phyloP scores from a whole-genome alignment of 2,797 vertebrate species.

The Anisognathus igniventris region DNA sequence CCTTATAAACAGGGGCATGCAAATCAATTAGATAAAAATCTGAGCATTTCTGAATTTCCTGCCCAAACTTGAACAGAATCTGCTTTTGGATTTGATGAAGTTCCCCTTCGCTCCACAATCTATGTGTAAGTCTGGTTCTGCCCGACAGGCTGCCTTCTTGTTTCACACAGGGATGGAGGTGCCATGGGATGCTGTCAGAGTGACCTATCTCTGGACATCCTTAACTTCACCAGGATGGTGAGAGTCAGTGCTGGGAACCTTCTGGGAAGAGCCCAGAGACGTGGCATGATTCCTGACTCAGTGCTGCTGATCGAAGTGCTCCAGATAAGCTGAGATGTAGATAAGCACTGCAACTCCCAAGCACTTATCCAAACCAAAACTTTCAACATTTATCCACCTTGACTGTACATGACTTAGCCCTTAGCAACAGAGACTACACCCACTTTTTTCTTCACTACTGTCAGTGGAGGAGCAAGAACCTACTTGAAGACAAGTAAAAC shows the following conservation, averaged over 20 bases:
- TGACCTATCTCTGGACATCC: neutral
- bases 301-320: conserved; percentile 22
- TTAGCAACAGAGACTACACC: conserved; percentile 45
- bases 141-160: neutral
- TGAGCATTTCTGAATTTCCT: conserved; percentile 42
- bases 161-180: neutral
- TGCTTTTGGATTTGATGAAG: conserved; percentile 25
- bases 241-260: neutral
- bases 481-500: conserved; percentile 51
- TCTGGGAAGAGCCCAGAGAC: neutral
- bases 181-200: neutral
- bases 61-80: conserved; percentile 45
- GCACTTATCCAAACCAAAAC: conserved; percentile 37
- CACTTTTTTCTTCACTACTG: conserved; percentile 23
- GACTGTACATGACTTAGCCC: conserved; percentile 56
- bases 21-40: conserved; percentile 65
- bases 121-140: neutral
- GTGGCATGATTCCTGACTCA: neutral
- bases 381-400: conserved; percentile 47
- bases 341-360: neutral
- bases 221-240: neutral
- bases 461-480: conserved; percentile 39
- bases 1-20: conserved; percentile 47
- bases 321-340: conserved; percentile 48
- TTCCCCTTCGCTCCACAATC: neutral